phyloP scores from a whole-genome alignment of 2,888 invertebrate genomes.

The Alloscopus bannaensis region DNA sequence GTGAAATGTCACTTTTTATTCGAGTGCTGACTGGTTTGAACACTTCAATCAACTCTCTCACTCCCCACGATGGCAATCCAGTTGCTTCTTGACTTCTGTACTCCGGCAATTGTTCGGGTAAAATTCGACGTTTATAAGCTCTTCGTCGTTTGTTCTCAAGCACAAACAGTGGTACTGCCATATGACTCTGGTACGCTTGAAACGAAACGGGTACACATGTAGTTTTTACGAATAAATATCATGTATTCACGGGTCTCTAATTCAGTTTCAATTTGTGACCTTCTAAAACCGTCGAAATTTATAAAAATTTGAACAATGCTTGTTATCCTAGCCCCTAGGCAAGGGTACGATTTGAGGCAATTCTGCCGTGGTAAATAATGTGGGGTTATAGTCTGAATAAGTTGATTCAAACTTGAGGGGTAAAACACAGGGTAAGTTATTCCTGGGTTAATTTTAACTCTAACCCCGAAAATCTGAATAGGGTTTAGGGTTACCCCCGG shows the following conservation, averaged over 20 bases:
- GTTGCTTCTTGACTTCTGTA: slow-evolving; percentile 12
- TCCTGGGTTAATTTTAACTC: neutral
- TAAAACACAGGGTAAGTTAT: neutral
- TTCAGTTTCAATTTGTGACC: neutral
- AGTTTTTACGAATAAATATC: neutral
- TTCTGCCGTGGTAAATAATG: neutral
- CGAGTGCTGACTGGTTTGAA: neutral
- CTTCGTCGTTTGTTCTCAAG: neutral
- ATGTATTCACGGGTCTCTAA: neutral
- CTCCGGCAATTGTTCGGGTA: slow-evolving; percentile 19
- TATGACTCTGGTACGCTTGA: neutral
- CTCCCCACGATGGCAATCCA: slow-evolving; percentile 23
- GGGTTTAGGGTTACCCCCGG: neutral
- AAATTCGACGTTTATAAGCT: slow-evolving; percentile 2
- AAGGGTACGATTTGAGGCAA: neutral
- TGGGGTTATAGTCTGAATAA: neutral
- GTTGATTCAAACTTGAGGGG: neutral
- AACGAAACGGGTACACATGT: neutral
- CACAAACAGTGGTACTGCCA: slow-evolving; percentile 45
- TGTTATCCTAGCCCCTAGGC: neutral
- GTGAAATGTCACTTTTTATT: slow-evolving; percentile 6
- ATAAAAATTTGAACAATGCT: neutral
- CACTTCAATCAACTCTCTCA: slow-evolving; percentile 6
- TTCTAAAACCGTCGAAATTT: neutral
- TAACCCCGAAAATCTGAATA: neutral